These are phyloP conservation scores for Ctenopoma multispine DNA, from an alignment of 2,797 vertebrate genomes.

Conservation along the genomic window DNA sequence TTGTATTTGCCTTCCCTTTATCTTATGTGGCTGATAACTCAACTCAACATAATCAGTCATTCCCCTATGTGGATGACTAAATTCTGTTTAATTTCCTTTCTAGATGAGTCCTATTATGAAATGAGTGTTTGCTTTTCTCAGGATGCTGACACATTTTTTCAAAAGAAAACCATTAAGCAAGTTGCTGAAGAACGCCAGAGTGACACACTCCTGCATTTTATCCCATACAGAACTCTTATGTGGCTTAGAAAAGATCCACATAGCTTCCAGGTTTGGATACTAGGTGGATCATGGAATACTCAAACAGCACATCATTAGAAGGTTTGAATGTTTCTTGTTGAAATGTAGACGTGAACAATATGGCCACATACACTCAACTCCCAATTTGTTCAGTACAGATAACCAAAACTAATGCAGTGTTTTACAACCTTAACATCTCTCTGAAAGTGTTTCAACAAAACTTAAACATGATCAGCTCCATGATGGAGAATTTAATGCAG, in stretches of 20 bases:
- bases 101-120: slow-evolving; percentile 46
- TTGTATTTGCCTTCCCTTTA: background rate
- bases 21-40: slow-evolving; percentile 11
- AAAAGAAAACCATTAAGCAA: slow-evolving; percentile 42
- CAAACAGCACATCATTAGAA: slow-evolving; percentile 40
- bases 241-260: slow-evolving; percentile 42
- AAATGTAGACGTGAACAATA: slow-evolving; percentile 26
- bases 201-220: slow-evolving; percentile 44
- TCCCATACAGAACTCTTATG: slow-evolving; percentile 43
- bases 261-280: slow-evolving; percentile 53
- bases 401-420: background rate
- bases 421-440: too few species aligned
- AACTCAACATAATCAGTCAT: slow-evolving; percentile 30
- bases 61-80: slow-evolving; percentile 23
- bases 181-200: slow-evolving; percentile 31
- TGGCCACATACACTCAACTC: slow-evolving; percentile 2
- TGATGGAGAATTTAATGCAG: too few species aligned
- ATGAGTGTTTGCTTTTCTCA: slow-evolving; percentile 53
- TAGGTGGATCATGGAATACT: slow-evolving; percentile 40
- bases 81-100: slow-evolving; percentile 45
- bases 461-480: background rate
- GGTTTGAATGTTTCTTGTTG: slow-evolving; percentile 39
- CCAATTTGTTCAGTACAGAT: background rate
- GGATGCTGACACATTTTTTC: slow-evolving; percentile 60
- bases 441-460: too few species aligned